These are phyloP conservation scores for Chymomyza caudatula DNA, from an alignment of 2,888 invertebrate species.

Conservation along the genomic window DNA sequence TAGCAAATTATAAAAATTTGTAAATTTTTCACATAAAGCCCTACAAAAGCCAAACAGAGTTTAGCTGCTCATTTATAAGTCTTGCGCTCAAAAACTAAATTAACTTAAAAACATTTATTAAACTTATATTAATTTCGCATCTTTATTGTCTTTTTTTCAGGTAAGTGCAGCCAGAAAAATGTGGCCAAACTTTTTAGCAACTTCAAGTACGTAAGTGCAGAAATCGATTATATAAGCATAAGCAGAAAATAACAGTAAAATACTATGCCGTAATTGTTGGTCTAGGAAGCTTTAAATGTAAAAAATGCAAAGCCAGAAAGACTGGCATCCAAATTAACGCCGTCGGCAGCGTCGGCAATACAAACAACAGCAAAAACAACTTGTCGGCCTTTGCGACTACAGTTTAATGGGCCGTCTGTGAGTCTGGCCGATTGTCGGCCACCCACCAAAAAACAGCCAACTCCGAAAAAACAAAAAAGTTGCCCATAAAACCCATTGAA, in stretches of 20 bases:
- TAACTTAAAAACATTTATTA: background rate
- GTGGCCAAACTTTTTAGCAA: background rate
- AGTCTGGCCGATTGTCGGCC: conserved; percentile 10
- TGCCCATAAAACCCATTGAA: conserved; percentile 54
- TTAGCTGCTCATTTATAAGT: background rate
- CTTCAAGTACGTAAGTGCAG: background rate
- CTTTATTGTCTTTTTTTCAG: conserved; percentile 34
- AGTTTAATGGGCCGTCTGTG: conserved; percentile 11
- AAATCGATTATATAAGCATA: conserved; percentile 30
- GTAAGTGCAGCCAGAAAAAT: conserved; percentile 43
- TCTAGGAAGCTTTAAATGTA: conserved; percentile 1
- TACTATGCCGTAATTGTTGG: conserved; percentile 16
- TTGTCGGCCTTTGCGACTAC: conserved; percentile 24
- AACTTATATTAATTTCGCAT: conserved; percentile 12
- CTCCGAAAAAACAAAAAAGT: conserved; percentile 41
- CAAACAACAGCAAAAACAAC: conserved; percentile 23
- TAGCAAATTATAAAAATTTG: no score
- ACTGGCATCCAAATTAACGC: conserved; percentile 34
- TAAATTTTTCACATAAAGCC: background rate
- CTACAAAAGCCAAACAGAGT: background rate
- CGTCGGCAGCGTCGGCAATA: conserved; percentile 33
- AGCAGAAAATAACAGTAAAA: conserved; percentile 44
- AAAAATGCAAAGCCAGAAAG: background rate
- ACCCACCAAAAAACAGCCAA: conserved; percentile 18
- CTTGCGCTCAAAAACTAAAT: background rate